These are phyloP conservation scores for Trachops cirrhosus DNA, from an alignment of 2,797 vertebrate species.

Conservation along the genomic window DNA sequence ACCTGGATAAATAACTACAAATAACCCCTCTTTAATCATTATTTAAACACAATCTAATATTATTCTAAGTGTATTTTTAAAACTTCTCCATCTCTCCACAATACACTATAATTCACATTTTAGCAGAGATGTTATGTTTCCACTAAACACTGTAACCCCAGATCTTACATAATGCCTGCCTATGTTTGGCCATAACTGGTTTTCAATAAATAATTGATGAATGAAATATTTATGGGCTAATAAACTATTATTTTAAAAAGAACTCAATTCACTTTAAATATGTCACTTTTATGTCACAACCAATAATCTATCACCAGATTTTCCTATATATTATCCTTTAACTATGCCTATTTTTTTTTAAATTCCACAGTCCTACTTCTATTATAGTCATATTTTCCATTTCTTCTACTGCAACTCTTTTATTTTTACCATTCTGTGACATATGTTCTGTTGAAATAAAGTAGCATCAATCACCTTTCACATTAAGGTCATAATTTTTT, in stretches of 20 bases:
- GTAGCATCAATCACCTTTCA: background rate
- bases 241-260: background rate
- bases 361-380: no score
- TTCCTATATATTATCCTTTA: background rate
- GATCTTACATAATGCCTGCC: background rate
- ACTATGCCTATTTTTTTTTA: background rate
- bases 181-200: background rate
- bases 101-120: background rate
- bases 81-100: background rate
- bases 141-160: background rate
- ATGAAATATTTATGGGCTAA: background rate
- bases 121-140: background rate
- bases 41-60: background rate
- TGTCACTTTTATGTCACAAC: background rate
- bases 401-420: background rate
- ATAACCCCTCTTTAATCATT: background rate
- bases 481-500: background rate
- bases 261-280: background rate
- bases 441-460: background rate
- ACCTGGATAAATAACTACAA: background rate
- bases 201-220: background rate
- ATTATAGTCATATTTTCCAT: background rate
- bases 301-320: background rate
- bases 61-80: background rate
- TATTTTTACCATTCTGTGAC: background rate